Evolutionary conservation across 2,888 invertebrate species (phyloP).

Genomic region (Charanyca ferruginea): DNA sequence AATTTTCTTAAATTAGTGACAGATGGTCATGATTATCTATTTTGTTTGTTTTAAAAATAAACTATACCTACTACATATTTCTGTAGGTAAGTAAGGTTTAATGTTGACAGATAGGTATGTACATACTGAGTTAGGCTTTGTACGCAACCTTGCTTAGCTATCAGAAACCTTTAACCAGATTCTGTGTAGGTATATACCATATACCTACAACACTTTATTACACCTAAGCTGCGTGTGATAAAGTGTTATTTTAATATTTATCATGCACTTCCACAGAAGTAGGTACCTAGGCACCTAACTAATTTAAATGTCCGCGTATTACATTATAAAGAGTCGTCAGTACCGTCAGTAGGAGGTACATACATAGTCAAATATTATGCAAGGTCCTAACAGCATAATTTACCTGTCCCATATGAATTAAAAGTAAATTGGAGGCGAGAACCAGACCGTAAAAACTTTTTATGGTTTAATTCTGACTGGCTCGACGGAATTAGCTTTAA

Average conservation of each 20-base stretch:
- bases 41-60: no score
- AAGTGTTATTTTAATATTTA: constrained; percentile 51
- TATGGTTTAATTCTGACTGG: constrained; percentile 67
- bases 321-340: constrained; percentile 60
- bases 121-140: no score
- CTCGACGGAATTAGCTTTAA: constrained; percentile 68
- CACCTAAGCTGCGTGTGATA: no score
- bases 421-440: constrained; percentile 71
- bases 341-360: constrained; percentile 29
- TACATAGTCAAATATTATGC: constrained; percentile 69
- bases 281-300: constrained; percentile 20
- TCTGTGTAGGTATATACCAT: not conserved
- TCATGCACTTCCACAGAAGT: constrained; percentile 32
- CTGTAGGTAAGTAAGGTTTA: not conserved
- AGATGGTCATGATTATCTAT: no score
- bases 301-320: constrained; percentile 59
- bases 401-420: constrained; percentile 72
- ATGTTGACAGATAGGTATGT: not conserved
- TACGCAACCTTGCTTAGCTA: not conserved
- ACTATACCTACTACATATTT: no score
- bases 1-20: not conserved
- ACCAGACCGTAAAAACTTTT: constrained; percentile 75
- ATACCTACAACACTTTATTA: constrained; percentile 6
- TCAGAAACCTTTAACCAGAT: not conserved
- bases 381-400: constrained; percentile 67